Base-by-base conservation (phyloP, 2,888 invertebrate genomes). In the Ichneumon xanthorius region DNA sequence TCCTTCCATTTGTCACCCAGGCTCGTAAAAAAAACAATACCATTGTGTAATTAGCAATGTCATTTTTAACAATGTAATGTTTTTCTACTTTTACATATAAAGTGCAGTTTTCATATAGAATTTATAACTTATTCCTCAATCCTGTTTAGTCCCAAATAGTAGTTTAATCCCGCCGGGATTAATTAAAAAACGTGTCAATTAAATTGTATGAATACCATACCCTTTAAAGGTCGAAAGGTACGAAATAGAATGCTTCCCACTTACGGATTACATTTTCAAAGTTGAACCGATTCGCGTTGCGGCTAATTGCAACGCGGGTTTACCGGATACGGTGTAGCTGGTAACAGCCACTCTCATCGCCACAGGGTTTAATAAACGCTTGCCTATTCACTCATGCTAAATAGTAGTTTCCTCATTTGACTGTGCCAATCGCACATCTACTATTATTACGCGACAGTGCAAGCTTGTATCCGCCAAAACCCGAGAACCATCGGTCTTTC, bases 321-420 rank as follows among this genome's bases (percentile, higher is more conserved):
- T 78, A 63, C 45, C 61, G 81, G 73, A 81, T 78, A 85, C 81
- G 78, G 77, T 72, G 84, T 85, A 71, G 81, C 70, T 30, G 50
- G 68, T 73, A 81, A 85, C 73, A 61, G 78, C 50, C 40, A 22
- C 70, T 26, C 61, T 68, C 73, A 73, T 85, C 84, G 70, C 70
- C 78, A 70, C 72, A 61, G 48, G 33, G 58, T 85, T 67, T 73
- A 73, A 81, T 63, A 50, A n/a, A 70, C 68, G 11, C 68, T 11
- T 9, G 63, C 68, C 63, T 4, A 40, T 33, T 45, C 63, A 19
- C n/a, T 22, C 40, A 67, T 33, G 7, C 22, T 53, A 26, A 65
- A 19, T 45, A 40, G 26, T 14, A n/a, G 30, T 37, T 80, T 75
- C 58, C 45, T 50, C 30, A 45, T n/a, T 58, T 58, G 22, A 58